A percentile compares a stretch with the other conserved stretches of the same genome.
phyloP scores from a whole-genome alignment of 2,888 invertebrate species.

The Brachyptera risi region DNA sequence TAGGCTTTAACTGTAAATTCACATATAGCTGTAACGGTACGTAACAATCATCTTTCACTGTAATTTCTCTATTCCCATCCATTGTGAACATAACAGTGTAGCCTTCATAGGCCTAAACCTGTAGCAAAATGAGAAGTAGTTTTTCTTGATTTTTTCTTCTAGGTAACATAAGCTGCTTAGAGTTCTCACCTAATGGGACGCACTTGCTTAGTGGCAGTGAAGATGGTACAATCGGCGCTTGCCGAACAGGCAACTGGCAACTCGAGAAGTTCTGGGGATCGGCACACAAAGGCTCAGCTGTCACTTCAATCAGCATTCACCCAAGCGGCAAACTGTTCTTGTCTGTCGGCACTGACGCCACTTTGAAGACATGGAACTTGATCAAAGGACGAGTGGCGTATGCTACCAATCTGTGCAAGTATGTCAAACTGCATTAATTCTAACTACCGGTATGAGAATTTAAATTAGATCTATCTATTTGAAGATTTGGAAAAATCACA shows the following conservation, averaged over 20 bases:
- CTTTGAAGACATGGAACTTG: slow-evolving; percentile 89
- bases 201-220: slow-evolving; percentile 80
- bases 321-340: slow-evolving; percentile 85
- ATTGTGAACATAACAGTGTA: too few relatives aligned
- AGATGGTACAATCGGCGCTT: slow-evolving; percentile 79
- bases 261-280: slow-evolving; percentile 75
- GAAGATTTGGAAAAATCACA: too few relatives aligned
- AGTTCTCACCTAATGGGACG: slow-evolving; percentile 70
- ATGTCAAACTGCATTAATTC: too few relatives aligned
- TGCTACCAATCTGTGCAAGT: slow-evolving; percentile 69
- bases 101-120: too few relatives aligned
- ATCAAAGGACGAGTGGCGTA: slow-evolving; percentile 88
- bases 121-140: too few relatives aligned
- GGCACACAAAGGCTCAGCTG: slow-evolving; percentile 70
- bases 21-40: too few relatives aligned
- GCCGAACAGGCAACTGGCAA: slow-evolving; percentile 81
- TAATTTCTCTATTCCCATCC: too few relatives aligned
- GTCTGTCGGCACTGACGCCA: slow-evolving; percentile 78
- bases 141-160: slow-evolving; percentile 30
- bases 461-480: too few relatives aligned
- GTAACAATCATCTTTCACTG: too few relatives aligned
- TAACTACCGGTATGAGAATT: too few relatives aligned
- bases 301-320: slow-evolving; percentile 76
- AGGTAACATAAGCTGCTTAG: slow-evolving; percentile 71
- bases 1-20: too few relatives aligned